Evolutionary conservation across 2,113 vertebrate species (phyloP).

Genomic region (Chitala chitala): DNA sequence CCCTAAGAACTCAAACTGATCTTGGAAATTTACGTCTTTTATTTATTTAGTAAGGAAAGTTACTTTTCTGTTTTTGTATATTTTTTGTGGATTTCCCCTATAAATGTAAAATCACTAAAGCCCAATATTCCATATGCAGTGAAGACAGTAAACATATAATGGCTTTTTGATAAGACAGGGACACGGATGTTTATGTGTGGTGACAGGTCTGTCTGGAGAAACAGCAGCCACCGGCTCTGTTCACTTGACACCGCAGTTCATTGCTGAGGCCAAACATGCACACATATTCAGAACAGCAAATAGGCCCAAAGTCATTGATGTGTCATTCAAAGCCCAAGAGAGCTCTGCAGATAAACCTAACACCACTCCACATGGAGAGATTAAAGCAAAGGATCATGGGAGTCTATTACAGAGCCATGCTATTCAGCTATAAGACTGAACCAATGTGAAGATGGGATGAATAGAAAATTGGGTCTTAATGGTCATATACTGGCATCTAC

Average conservation of each 20-base stretch:
- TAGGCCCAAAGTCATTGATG: conserved; percentile 11
- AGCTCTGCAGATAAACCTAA: background rate
- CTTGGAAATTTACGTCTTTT: no score
- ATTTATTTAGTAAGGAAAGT: background rate
- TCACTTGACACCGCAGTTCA: background rate
- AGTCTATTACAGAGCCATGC: background rate
- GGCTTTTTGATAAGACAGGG: background rate
- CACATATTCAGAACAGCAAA: conserved; percentile 14
- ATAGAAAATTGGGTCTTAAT: background rate
- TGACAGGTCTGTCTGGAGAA: background rate
- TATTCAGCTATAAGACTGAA: background rate
- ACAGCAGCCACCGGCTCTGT: background rate
- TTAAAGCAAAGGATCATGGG: conserved; percentile 17
- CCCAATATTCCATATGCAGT: no score
- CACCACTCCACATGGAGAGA: background rate
- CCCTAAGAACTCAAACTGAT: no score
- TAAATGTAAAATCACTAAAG: no score
- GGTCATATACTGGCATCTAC: background rate
- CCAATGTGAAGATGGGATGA: background rate
- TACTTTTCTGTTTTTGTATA: background rate
- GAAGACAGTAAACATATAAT: background rate
- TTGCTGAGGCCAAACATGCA: background rate
- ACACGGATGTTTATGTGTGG: background rate
- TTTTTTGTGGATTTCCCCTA: background rate
- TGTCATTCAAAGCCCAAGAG: conserved; percentile 20